Conservation (phyloP, 2,113 vertebrate species). For the Atrichornis clamosus region DNA sequence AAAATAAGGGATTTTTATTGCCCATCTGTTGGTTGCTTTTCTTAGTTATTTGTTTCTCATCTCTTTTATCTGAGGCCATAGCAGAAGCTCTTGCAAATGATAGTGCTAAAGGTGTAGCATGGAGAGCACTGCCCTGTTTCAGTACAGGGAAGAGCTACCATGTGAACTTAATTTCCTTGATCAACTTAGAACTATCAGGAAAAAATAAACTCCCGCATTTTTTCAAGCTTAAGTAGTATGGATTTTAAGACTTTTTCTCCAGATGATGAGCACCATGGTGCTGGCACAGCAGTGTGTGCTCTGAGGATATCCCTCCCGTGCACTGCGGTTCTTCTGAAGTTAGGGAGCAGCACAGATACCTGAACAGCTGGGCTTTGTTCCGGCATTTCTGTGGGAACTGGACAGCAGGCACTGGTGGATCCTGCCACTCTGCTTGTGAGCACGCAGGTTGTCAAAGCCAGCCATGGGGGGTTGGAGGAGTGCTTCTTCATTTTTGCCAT, state of each 20-base stretch:
- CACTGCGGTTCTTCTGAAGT: background rate
- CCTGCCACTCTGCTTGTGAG: background rate
- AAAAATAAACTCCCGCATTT: background rate
- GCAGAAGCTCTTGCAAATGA: background rate
- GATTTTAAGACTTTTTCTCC: background rate
- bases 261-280: background rate
- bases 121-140: background rate
- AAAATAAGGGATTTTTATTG: background rate
- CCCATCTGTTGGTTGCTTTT: background rate
- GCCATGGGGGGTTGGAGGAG: background rate
- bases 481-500: rapidly evolving
- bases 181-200: background rate
- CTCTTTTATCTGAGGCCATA: background rate
- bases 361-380: background rate
- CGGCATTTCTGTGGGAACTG: background rate
- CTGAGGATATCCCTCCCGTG: background rate
- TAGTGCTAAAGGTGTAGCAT: background rate
- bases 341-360: background rate
- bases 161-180: background rate
- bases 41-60: background rate
- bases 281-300: background rate
- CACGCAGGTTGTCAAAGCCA: background rate
- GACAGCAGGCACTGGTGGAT: background rate
- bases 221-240: background rate
- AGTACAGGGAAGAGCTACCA: background rate